These are phyloP conservation scores for Anastrepha ludens DNA, from an alignment of 1,140 invertebrate genomes.

Conservation along the genomic window DNA sequence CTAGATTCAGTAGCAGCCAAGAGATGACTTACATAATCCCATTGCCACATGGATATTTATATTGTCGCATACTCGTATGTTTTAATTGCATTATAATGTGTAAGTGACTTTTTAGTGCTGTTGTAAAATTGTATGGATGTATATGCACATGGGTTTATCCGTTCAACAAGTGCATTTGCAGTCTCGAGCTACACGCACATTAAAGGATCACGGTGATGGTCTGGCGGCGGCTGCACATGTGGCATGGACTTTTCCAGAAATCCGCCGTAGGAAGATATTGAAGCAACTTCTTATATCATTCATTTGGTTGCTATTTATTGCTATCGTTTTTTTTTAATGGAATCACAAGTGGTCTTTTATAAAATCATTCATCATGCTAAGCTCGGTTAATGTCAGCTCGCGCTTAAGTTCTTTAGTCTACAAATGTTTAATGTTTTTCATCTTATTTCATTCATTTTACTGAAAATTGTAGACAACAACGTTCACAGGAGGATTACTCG, in stretches of 20 bases:
- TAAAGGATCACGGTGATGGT: background rate
- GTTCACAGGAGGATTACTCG: too few relatives aligned
- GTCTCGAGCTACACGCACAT: background rate
- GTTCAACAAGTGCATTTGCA: slow-evolving; percentile 4
- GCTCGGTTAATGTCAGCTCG: slow-evolving; percentile 68
- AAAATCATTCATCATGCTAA: slow-evolving; percentile 72
- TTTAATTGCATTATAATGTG: slow-evolving; percentile 46
- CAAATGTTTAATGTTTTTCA: slow-evolving; percentile 1
- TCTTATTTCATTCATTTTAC: too few relatives aligned
- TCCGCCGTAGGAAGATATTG: too few relatives aligned
- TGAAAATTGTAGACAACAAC: too few relatives aligned
- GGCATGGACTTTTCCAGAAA: background rate
- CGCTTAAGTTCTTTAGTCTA: slow-evolving; percentile 59
- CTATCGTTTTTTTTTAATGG: too few relatives aligned
- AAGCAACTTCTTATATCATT: too few relatives aligned
- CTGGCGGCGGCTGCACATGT: background rate
- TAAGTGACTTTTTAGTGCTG: slow-evolving; percentile 32
- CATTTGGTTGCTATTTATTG: too few relatives aligned
- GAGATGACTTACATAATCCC: slow-evolving; percentile 44
- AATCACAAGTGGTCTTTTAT: slow-evolving; percentile 67
- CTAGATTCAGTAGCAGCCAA: background rate
- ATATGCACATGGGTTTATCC: background rate
- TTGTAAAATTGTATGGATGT: background rate
- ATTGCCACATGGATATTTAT: slow-evolving; percentile 41
- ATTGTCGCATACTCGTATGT: background rate